phyloP scores from a whole-genome alignment of 2,888 invertebrate species.

The Chromoteleia sp. region DNA sequence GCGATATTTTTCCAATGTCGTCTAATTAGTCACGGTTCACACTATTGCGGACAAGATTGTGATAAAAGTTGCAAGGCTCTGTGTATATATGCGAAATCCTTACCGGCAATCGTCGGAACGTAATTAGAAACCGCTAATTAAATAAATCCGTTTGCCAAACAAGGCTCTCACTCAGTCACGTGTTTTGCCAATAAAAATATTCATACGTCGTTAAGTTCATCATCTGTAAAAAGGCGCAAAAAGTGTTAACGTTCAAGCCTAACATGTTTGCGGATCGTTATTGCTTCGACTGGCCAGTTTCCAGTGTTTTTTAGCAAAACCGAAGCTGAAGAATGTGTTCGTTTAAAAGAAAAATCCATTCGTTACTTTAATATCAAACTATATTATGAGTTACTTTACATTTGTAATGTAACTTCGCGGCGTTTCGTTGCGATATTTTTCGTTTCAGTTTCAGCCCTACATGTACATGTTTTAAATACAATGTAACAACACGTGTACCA shows the following conservation, averaged over 20 bases:
- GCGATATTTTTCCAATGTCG: conserved; percentile 61
- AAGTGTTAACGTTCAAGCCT: conserved; percentile 11
- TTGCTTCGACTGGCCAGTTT: background rate
- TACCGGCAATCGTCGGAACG: conserved; percentile 55
- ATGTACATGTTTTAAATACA: too few species aligned
- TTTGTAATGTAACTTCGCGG: too few species aligned
- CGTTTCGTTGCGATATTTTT: too few species aligned
- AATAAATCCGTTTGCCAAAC: conserved; percentile 57
- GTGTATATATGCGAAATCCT: conserved; percentile 62
- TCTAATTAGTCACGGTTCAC: conserved; percentile 75
- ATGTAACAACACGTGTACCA: too few species aligned
- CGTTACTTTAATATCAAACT: too few species aligned
- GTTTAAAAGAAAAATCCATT: too few species aligned
- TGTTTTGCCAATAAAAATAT: conserved; percentile 28
- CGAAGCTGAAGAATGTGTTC: too few species aligned
- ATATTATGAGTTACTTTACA: too few species aligned
- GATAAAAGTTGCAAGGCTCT: conserved; percentile 71
- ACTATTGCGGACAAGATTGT: conserved; percentile 62
- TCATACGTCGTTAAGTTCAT: conserved; percentile 38
- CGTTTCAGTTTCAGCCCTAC: too few species aligned
- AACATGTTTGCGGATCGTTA: background rate
- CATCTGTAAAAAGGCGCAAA: conserved; percentile 9
- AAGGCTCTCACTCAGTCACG: conserved; percentile 22
- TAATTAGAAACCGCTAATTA: conserved; percentile 72
- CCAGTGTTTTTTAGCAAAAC: background rate